Conservation (phyloP, 2,113 vertebrate genomes). For the Sminthopsis crassicaudata region DNA sequence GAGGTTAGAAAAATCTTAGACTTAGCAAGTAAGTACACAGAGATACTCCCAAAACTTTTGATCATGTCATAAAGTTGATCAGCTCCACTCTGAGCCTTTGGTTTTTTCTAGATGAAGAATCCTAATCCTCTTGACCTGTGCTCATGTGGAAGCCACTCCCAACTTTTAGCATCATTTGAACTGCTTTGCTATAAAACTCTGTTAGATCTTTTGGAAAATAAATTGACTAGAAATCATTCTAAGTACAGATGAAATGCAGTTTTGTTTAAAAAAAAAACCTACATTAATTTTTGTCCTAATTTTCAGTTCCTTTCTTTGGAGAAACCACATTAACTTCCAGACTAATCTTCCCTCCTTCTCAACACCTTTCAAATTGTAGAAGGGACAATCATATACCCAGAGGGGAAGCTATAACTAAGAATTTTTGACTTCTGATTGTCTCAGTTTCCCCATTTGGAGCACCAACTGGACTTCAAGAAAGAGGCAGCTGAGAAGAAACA, state of each 20-base stretch:
- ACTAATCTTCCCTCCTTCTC: neutral
- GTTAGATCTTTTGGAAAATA: neutral
- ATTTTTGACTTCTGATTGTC: neutral
- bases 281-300: neutral
- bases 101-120: neutral
- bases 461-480: too few species aligned
- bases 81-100: neutral
- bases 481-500: neutral
- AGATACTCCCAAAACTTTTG: neutral
- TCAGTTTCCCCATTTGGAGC: neutral
- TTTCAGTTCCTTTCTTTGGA: neutral
- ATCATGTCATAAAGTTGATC: neutral
- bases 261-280: neutral
- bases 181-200: neutral
- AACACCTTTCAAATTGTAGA: neutral
- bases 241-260: neutral
- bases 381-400: neutral
- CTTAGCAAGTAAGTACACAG: neutral
- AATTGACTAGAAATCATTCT: neutral
- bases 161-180: neutral
- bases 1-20: neutral
- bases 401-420: neutral
- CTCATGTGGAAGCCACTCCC: neutral
- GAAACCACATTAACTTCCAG: neutral
- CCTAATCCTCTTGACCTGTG: neutral